phyloP scores from a whole-genome alignment of 2,797 vertebrate genomes.

The Spea hammondii region DNA sequence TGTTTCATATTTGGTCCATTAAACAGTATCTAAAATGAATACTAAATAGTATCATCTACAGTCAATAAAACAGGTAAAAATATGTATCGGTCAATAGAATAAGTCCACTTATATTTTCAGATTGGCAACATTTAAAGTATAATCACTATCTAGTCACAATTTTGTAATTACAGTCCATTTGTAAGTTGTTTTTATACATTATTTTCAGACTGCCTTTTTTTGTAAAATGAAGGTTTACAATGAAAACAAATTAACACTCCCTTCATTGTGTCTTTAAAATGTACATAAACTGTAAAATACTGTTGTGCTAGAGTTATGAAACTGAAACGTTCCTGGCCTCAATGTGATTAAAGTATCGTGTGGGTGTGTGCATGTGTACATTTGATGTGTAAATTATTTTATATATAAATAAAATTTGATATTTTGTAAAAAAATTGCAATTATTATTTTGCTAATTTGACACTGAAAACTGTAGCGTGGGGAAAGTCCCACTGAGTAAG shows the following conservation, averaged over 20 bases:
- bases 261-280: constrained; percentile 91
- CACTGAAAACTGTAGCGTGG: background rate
- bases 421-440: constrained; percentile 78
- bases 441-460: background rate
- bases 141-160: constrained; percentile 71
- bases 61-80: constrained; percentile 5
- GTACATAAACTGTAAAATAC: constrained; percentile 72
- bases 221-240: constrained; percentile 95
- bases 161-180: constrained; percentile 98
- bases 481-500: background rate
- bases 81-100: background rate
- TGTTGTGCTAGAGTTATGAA: constrained; percentile 83
- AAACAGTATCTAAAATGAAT: background rate
- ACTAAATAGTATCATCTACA: background rate
- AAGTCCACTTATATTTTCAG: constrained; percentile 11
- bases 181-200: constrained; percentile 99
- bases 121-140: constrained; percentile 53
- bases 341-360: constrained; percentile 85
- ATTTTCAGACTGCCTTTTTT: constrained; percentile 98
- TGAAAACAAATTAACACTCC: constrained; percentile 73
- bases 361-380: constrained; percentile 94
- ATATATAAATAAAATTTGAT: constrained; percentile 92
- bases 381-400: constrained; percentile 77
- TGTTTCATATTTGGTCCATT: constrained; percentile 15
- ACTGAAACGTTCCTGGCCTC: constrained; percentile 78